Base-by-base conservation (phyloP, 2,797 vertebrate species). In the Sternotherus odoratus region DNA sequence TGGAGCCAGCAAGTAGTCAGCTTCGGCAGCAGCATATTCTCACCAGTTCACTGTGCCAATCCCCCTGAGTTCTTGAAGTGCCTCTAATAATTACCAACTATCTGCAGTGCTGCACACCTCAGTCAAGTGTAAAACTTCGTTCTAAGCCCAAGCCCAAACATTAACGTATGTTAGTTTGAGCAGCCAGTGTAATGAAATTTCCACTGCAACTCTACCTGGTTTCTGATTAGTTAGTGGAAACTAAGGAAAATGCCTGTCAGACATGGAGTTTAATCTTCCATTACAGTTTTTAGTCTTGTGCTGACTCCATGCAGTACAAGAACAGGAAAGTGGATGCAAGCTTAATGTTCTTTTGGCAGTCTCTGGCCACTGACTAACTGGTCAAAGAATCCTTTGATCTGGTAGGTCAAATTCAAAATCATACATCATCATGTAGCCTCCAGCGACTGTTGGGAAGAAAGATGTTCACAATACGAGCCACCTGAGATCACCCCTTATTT, bases 161-260 rank as follows among this genome's bases (percentile, higher is more conserved):
- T 96, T 97, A 97, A 96, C 79, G 96, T 93, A 96, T 91, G 92
- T 97, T 96, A 96, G 89, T 87, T 94, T 96, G 93, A 82, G 95
- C 91, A 96, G 90, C 88, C 92, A 90, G 33, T 15, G 72, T 85
- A 94, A 95, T 94, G 91, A 97, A 96, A 96, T 96, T 96, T 96
- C 95, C 92, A 94, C 87, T 96, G 95, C 88, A 91, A 12, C 92
- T 83, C 92, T 79, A 87, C 77, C 92, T 95, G 91, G 95, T 96
- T 94, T 94, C 92, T 94, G 91, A 95, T 89, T 94, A 93, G 91
- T 89, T 91, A 84, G 46, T 96, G 92, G 89, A 93, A 97, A 94
- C 79, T 78, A 82, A 95, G 72, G 78, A 93, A 96, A 96, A 96
- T 85, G 48, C 19, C 0, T 26, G 77, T 89, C 89, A 81, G 80